These are phyloP conservation scores for Cydia amplana DNA, from an alignment of 1,140 invertebrate genomes.

Conservation along the genomic window DNA sequence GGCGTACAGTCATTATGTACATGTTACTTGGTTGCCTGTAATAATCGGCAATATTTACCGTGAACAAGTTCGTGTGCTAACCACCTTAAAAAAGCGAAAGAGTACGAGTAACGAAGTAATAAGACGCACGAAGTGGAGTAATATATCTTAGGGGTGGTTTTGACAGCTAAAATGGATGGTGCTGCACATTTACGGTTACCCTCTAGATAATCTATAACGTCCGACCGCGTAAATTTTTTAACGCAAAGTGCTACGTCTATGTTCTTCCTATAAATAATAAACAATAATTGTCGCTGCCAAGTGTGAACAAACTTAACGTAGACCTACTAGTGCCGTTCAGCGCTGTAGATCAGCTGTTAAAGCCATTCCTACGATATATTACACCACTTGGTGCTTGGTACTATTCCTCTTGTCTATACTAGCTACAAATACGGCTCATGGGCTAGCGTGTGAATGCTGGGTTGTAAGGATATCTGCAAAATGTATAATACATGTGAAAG, in stretches of 20 bases:
- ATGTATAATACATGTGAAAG: not conserved
- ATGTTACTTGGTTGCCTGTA: not conserved
- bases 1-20: not conserved
- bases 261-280: no score
- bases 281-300: no score
- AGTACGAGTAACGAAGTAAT: not conserved
- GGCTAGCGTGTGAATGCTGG: not conserved
- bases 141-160: not conserved
- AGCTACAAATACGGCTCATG: not conserved
- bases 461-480: conserved; percentile 1
- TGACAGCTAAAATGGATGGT: not conserved
- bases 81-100: no score
- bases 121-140: not conserved
- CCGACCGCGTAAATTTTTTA: no score
- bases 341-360: not conserved
- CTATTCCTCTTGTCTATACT: not conserved
- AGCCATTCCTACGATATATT: not conserved
- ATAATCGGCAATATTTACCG: not conserved
- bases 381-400: not conserved
- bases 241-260: no score
- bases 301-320: no score
- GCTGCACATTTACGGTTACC: not conserved
- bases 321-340: no score
- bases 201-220: not conserved
- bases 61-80: not conserved